Evolutionary conservation across 2,797 vertebrate genomes (phyloP).

Genomic region (Mus caroli): DNA sequence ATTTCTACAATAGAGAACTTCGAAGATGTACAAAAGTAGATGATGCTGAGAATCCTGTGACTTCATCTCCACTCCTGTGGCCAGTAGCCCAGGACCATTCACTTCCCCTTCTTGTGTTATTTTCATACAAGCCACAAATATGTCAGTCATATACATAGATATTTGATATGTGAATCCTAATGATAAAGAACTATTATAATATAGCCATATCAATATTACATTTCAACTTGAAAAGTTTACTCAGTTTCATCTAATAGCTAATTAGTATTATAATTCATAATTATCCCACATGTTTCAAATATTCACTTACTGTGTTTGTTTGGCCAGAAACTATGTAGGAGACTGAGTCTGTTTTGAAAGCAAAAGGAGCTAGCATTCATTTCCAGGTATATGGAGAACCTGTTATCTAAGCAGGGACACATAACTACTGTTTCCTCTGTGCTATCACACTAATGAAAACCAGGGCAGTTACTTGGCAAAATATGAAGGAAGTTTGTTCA

Average conservation of each 20-base stretch:
- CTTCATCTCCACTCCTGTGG: background rate
- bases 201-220: background rate
- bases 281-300: background rate
- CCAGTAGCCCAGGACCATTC: background rate
- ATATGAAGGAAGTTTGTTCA: background rate
- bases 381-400: background rate
- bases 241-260: constrained; percentile 15
- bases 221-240: constrained; percentile 2
- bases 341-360: background rate
- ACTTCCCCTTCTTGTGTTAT: background rate
- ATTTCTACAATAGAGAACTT: constrained; percentile 16
- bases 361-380: background rate
- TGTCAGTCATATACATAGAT: background rate
- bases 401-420: background rate
- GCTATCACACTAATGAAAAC: background rate
- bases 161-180: constrained; percentile 23
- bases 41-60: background rate
- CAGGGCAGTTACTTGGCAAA: background rate
- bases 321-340: constrained; percentile 2
- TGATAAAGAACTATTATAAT: background rate
- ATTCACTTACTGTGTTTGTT: background rate
- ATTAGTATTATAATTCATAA: constrained; percentile 12
- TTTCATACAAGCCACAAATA: constrained; percentile 26
- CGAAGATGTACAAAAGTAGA: background rate
- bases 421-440: background rate